These are phyloP conservation scores for Eulemur macaco DNA, from an alignment of 2,113 vertebrate species.

Conservation along the genomic window DNA sequence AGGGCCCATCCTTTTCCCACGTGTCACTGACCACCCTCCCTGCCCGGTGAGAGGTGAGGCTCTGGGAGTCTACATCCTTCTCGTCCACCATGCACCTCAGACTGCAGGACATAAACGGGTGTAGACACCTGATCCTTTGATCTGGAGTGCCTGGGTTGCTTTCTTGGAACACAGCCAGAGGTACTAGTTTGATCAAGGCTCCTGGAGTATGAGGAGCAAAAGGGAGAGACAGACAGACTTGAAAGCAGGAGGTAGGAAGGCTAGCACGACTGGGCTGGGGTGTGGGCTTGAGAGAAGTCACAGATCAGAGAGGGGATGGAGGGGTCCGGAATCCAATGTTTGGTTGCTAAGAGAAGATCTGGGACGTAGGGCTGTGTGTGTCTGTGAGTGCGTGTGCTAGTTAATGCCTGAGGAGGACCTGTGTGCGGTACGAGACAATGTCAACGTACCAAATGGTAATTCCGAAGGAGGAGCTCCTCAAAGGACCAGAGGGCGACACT, in stretches of 20 bases:
- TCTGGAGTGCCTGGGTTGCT: background rate
- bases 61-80: background rate
- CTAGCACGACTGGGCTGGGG: too few relatives aligned
- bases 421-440: background rate
- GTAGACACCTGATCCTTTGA: background rate
- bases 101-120: background rate
- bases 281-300: background rate
- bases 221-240: background rate
- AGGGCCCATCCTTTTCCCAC: rapidly evolving
- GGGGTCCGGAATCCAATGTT: background rate
- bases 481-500: background rate
- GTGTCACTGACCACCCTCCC: background rate
- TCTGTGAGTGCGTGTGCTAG: background rate
- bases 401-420: background rate
- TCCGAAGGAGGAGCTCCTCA: background rate
- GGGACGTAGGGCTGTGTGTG: background rate
- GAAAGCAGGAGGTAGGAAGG: background rate
- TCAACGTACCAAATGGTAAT: background rate
- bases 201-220: background rate
- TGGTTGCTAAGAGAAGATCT: background rate
- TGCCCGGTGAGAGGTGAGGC: background rate
- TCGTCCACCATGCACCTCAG: background rate
- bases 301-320: background rate
- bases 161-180: background rate
- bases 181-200: background rate